These are phyloP conservation scores for Netelia melanura DNA, from an alignment of 2,888 invertebrate species.

Conservation along the genomic window DNA sequence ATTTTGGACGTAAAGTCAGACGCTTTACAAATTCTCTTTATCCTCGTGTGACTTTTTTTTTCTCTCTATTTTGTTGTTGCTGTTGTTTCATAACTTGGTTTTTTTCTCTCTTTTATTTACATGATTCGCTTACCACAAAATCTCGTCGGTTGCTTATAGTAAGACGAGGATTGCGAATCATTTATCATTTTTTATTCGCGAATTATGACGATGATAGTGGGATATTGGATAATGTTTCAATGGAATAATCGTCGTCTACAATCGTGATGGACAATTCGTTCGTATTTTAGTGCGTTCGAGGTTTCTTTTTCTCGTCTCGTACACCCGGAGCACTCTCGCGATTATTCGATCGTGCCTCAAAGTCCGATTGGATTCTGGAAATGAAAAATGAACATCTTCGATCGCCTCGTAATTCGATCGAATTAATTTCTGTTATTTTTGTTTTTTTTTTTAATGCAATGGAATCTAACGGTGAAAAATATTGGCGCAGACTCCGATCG, in stretches of 20 bases:
- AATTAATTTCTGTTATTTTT: slow-evolving; percentile 31
- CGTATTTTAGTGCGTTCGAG: slow-evolving; percentile 31
- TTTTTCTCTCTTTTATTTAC: slow-evolving; percentile 73
- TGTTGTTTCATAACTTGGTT: slow-evolving; percentile 24
- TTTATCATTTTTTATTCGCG: slow-evolving; percentile 36
- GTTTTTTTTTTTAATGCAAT: slow-evolving; percentile 1
- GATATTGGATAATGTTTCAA: slow-evolving; percentile 38
- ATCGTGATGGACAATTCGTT: slow-evolving; percentile 58
- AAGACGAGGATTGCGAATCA: slow-evolving; percentile 58
- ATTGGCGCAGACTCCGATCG: slow-evolving; percentile 55
- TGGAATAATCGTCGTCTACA: slow-evolving; percentile 55
- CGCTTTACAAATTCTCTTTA: slow-evolving; percentile 75
- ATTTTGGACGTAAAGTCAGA: slow-evolving; percentile 72
- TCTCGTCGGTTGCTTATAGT: slow-evolving; percentile 31
- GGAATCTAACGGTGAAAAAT: slow-evolving; percentile 37
- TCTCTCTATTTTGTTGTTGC: slow-evolving; percentile 12
- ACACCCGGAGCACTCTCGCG: slow-evolving; percentile 56
- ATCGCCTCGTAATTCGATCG: slow-evolving; percentile 33
- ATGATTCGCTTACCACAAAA: slow-evolving; percentile 73
- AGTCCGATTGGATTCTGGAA: slow-evolving; percentile 44
- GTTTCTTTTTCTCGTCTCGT: slow-evolving; percentile 19
- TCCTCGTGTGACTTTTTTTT: slow-evolving; percentile 9
- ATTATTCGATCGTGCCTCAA: slow-evolving; percentile 48
- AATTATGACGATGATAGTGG: slow-evolving; percentile 50
- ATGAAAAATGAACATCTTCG: slow-evolving; percentile 41